These are phyloP conservation scores for Argya squamiceps DNA, from an alignment of 2,797 vertebrate species.

Conservation along the genomic window DNA sequence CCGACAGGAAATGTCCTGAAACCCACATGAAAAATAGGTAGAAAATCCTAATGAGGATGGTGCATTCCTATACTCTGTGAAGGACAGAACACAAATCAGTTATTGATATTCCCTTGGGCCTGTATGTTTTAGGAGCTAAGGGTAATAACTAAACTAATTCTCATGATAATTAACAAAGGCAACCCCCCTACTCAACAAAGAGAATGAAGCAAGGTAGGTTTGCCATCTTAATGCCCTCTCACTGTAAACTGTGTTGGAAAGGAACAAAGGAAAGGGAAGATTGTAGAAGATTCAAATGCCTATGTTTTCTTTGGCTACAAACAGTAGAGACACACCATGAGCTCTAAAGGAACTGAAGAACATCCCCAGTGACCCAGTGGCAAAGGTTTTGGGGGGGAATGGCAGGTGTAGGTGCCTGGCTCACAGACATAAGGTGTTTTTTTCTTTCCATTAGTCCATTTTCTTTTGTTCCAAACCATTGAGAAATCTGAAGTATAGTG, in stretches of 20 bases:
- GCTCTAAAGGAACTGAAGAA: slow-evolving; percentile 43
- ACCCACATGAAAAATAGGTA: neutral
- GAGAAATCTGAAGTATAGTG: neutral
- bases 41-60: neutral
- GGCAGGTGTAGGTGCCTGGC: slow-evolving; percentile 1
- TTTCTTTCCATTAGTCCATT: neutral
- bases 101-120: neutral
- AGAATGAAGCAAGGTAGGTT: neutral
- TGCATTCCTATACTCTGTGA: neutral
- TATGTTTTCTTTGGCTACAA: slow-evolving; percentile 37
- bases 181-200: neutral
- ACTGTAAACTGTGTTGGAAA: neutral
- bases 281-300: slow-evolving; percentile 22
- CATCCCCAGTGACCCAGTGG: slow-evolving; percentile 20
- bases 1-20: neutral
- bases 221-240: neutral
- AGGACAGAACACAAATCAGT: neutral
- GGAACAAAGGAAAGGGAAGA: slow-evolving; percentile 1
- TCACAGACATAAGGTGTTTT: neutral
- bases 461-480: neutral
- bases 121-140: neutral
- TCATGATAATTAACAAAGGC: neutral
- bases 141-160: slow-evolving; percentile 12
- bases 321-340: slow-evolving; percentile 6
- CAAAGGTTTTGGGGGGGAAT: neutral